Evolutionary conservation across 2,113 vertebrate species (phyloP).

Genomic region (Beaufortia kweichowensis): DNA sequence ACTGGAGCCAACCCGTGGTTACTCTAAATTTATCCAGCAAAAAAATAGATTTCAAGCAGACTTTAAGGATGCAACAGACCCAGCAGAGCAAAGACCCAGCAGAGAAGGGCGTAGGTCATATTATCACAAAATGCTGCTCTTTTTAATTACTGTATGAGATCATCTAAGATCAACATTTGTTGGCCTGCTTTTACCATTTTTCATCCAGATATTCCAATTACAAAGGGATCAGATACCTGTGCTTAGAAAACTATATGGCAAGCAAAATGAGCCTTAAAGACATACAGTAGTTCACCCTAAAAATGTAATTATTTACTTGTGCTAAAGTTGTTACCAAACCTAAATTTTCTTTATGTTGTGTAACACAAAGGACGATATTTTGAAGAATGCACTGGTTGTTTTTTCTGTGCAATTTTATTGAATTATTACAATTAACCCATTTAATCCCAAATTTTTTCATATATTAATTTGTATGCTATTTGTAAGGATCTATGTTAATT

Average conservation of each 20-base stretch:
- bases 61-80: conserved; percentile 16
- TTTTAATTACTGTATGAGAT: conserved; percentile 26
- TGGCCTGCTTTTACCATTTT: not conserved
- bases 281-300: no score
- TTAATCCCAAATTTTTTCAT: no score
- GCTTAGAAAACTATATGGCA: conserved; percentile 20
- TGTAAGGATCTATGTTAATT: no score
- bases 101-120: conserved; percentile 30
- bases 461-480: no score
- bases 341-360: no score
- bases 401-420: no score
- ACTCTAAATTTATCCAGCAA: conserved; percentile 33
- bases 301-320: no score
- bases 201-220: conserved; percentile 13
- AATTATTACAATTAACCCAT: no score
- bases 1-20: conserved; percentile 13
- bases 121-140: conserved; percentile 16
- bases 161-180: conserved; percentile 15
- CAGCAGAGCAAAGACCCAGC: conserved; percentile 21
- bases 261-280: not conserved
- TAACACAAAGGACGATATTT: no score
- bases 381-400: not conserved
- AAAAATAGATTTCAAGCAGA: conserved; percentile 21
- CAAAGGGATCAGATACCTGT: not conserved
- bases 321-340: no score